Evolutionary conservation across 2,113 vertebrate genomes (phyloP).

Genomic region (Chamaea fasciata): DNA sequence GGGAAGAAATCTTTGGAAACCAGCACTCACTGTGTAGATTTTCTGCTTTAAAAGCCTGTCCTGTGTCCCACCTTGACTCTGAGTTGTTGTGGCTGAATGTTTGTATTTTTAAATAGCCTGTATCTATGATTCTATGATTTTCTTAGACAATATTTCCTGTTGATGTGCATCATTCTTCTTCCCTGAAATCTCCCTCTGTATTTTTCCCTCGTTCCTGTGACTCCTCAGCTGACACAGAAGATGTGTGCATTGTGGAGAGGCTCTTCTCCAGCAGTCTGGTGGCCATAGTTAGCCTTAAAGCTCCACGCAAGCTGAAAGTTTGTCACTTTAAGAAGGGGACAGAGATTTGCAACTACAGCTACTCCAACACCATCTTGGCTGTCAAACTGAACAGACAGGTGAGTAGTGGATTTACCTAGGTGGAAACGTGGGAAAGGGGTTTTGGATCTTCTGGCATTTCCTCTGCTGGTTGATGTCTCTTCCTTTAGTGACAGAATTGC

Average conservation of each 20-base stretch:
- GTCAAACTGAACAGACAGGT: conserved; percentile 98
- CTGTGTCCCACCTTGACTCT: not conserved
- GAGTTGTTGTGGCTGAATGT: not conserved
- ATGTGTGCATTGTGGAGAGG: conserved; percentile 97
- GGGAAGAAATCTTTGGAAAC: not conserved
- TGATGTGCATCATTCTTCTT: not conserved
- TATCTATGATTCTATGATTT: not conserved
- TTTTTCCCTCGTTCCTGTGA: not conserved
- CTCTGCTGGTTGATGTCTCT: not conserved
- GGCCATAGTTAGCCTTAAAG: conserved; percentile 98
- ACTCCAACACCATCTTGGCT: conserved; percentile 97
- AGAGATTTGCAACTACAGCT: conserved; percentile 99
- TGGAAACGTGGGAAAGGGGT: accelerated
- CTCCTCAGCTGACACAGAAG: conserved; percentile 89
- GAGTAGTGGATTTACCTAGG: not conserved
- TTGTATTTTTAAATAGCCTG: not conserved
- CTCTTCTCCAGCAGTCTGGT: conserved; percentile 97
- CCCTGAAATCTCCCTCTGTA: not conserved
- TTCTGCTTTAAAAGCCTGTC: not conserved
- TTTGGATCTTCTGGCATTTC: not conserved
- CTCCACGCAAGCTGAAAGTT: conserved; percentile 96
- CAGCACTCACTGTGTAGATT: not conserved
- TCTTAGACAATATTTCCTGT: not conserved
- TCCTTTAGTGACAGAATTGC: not conserved
- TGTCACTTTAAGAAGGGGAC: conserved; percentile 99